Evolutionary conservation across 2,888 invertebrate species (phyloP).

Genomic region (Hypena proboscidalis): DNA sequence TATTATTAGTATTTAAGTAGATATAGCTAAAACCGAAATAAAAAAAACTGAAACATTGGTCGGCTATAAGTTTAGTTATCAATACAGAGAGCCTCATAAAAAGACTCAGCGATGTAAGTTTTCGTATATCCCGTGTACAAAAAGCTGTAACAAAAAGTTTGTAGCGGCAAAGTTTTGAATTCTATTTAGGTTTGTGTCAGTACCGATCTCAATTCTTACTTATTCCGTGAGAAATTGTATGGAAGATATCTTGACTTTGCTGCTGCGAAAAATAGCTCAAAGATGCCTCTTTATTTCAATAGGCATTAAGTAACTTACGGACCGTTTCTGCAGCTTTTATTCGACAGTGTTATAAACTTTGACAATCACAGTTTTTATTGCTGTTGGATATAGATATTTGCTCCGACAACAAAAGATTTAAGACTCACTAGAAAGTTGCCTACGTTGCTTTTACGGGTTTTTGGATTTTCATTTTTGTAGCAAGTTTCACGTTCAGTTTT

Average conservation of each 20-base stretch:
- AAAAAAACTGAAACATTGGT: too few species aligned
- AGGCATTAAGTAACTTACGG: conserved; percentile 48
- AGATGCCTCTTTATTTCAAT: conserved; percentile 37
- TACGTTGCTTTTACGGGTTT: conserved; percentile 8
- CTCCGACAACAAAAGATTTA: conserved; percentile 14
- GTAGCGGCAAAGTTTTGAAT: conserved; percentile 8
- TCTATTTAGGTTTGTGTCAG: conserved; percentile 22
- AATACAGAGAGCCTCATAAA: conserved; percentile 7
- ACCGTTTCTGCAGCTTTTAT: conserved; percentile 37
- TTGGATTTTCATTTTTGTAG: neutral
- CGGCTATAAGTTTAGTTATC: conserved; percentile 2
- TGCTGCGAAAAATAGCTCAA: conserved; percentile 23
- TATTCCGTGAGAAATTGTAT: conserved; percentile 25
- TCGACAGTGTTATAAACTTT: conserved; percentile 45
- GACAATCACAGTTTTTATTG: conserved; percentile 51
- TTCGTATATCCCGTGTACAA: conserved; percentile 2
- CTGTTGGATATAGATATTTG: conserved; percentile 44
- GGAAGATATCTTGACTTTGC: conserved; percentile 34
- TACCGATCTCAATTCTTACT: conserved; percentile 25
- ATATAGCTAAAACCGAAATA: too few species aligned
- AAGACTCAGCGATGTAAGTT: conserved; percentile 3
- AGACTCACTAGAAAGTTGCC: conserved; percentile 9
- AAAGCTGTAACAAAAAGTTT: conserved; percentile 5
- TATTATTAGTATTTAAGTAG: too few species aligned
- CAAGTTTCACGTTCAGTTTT: neutral